Conservation (phyloP, 2,888 invertebrate genomes). For the Uropetala carovei region DNA sequence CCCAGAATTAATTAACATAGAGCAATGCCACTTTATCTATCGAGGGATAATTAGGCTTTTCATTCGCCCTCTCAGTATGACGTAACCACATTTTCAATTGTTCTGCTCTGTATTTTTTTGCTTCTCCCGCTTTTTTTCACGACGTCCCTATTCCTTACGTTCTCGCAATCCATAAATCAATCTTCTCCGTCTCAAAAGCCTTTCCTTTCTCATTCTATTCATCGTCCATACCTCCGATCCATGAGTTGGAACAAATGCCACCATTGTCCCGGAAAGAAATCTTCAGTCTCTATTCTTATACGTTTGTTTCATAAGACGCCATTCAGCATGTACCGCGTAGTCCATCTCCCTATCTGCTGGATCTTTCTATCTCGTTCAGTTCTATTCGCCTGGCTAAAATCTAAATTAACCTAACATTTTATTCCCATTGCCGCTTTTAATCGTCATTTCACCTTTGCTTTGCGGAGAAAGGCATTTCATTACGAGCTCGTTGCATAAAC, state of each 20-base stretch:
- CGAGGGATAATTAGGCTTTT: not conserved
- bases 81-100: not conserved
- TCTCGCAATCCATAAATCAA: not conserved
- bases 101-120: not conserved
- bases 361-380: not conserved
- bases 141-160: not conserved
- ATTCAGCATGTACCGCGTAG: not conserved
- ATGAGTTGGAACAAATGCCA: slow-evolving; percentile 27
- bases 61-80: not conserved
- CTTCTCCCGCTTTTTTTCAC: not conserved
- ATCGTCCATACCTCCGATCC: slow-evolving; percentile 2
- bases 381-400: not conserved
- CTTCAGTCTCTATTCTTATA: not conserved
- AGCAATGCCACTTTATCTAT: not conserved
- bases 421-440: not conserved
- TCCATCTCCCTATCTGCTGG: not conserved
- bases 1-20: not conserved
- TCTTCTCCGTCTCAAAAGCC: not conserved
- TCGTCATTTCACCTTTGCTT: no score
- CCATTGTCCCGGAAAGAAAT: not conserved
- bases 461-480: no score
- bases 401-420: not conserved
- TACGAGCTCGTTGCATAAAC: no score
- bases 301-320: not conserved
- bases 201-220: not conserved